Evolutionary conservation across 2,888 invertebrate species (phyloP).

Genomic region (Chymomyza fuscimana): DNA sequence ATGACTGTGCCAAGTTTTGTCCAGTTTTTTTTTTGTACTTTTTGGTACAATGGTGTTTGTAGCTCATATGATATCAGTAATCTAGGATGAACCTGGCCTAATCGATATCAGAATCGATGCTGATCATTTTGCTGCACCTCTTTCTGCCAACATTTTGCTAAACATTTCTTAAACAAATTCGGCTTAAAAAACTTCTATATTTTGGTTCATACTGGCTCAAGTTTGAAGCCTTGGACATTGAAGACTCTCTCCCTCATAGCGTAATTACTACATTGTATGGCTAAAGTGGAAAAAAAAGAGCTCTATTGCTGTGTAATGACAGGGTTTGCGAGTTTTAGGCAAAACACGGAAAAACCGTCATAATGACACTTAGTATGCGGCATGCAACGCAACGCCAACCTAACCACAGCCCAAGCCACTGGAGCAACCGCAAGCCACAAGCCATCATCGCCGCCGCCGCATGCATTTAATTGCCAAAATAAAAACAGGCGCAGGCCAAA

Average conservation of each 20-base stretch:
- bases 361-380: constrained; percentile 79
- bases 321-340: constrained; percentile 41
- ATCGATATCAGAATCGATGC: too few relatives aligned
- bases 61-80: too few relatives aligned
- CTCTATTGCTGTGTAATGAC: constrained; percentile 59
- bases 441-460: constrained; percentile 65
- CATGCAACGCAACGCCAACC: constrained; percentile 66
- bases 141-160: too few relatives aligned
- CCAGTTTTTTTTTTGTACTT: too few relatives aligned
- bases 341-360: constrained; percentile 53
- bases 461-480: constrained; percentile 78
- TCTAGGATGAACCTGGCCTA: too few relatives aligned
- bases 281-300: background rate
- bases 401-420: constrained; percentile 39
- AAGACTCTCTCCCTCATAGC: constrained; percentile 7
- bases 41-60: too few relatives aligned
- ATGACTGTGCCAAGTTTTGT: too few relatives aligned
- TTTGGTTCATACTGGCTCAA: too few relatives aligned
- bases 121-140: too few relatives aligned
- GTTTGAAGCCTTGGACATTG: background rate
- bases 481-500: constrained; percentile 54
- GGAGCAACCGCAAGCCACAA: constrained; percentile 69
- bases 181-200: too few relatives aligned
- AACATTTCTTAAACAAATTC: too few relatives aligned
- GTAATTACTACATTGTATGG: constrained; percentile 70